phyloP scores from a whole-genome alignment of 92 coral and sea anemone genomes.

The Isaurus tuberculatus region DNA sequence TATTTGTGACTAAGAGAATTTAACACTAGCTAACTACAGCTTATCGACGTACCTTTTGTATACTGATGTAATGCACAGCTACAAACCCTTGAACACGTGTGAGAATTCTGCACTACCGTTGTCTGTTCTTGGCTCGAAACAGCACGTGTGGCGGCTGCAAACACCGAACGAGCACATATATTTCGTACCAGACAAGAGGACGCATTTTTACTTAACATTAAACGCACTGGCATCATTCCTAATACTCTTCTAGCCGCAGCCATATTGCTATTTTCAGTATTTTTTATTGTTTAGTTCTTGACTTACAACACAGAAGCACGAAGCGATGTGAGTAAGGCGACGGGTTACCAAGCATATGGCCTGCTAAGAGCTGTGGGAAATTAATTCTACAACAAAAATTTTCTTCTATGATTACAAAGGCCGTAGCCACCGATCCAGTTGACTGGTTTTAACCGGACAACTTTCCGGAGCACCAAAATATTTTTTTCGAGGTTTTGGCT shows the following conservation, averaged over 20 bases:
- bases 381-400: too few species aligned
- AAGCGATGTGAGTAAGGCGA: too few species aligned
- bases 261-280: slow-evolving; percentile 3
- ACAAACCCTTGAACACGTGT: slow-evolving; percentile 84
- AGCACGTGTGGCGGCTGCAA: slow-evolving; percentile 80
- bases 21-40: neutral
- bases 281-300: neutral
- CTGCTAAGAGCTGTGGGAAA: too few species aligned
- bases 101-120: slow-evolving; percentile 41
- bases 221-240: slow-evolving; percentile 30
- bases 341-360: too few species aligned
- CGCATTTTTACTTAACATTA: slow-evolving; percentile 42
- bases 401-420: too few species aligned
- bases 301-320: too few species aligned
- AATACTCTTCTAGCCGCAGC: slow-evolving; percentile 25
- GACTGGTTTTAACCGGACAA: too few species aligned
- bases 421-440: too few species aligned
- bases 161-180: slow-evolving; percentile 57
- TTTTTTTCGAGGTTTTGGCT: too few species aligned
- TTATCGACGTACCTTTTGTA: slow-evolving; percentile 79
- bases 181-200: slow-evolving; percentile 41
- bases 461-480: too few species aligned
- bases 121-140: slow-evolving; percentile 70
- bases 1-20: neutral
- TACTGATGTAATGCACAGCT: slow-evolving; percentile 86